Base-by-base conservation (phyloP, 2,113 vertebrate genomes). In the Anser brachyrhynchus region DNA sequence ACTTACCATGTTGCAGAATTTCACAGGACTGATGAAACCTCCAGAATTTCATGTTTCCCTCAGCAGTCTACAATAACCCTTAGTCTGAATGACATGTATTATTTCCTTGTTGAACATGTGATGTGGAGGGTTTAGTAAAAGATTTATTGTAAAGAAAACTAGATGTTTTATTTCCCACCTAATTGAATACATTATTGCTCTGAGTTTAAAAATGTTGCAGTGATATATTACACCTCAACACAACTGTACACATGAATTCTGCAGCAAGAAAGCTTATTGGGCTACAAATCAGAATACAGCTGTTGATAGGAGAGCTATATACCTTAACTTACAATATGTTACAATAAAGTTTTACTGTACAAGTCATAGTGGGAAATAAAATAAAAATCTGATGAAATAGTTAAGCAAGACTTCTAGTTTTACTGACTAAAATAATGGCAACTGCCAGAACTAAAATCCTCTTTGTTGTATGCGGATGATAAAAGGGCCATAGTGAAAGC, bases 141-240 rank as follows among this genome's bases (percentile, higher is more conserved):
- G 98, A 98, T 98, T 98, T 97, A 98, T 98, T 97, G 92, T 96
- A 97, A 97, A 89, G 91, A 98, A 97, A 52, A 93, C 62, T 95
- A 89, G 71, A 97, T 97, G 95, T 92, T 98, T 98, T 98, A 98
- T 97, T 98, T 97, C 97, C 91, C 96, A 37, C 84, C 92, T 98
- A 98, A 98, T 98, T 98, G 98, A 98, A 98, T 98, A 97, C 96
- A 97, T 98, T 98, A 98, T 98, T 98, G 97, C 96, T 94, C 94
- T 89, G 86, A 97, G 97, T 98, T 98, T 97, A 90, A 97, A 98
- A 98, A 97, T 77, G 76, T 90, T 91, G 84, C 7, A 29, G 86
- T 98, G 97, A 98, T 97, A 95, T 97, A 97, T 97, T 97, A 92
- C 92, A 96, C 95, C 96, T 97, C 97, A 86, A 93, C 92, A 95